Evolutionary conservation across 2,888 invertebrate species (phyloP), one percentile per base, ranked within the genome.

Genomic region (Philhelius pedissequus): DNA sequence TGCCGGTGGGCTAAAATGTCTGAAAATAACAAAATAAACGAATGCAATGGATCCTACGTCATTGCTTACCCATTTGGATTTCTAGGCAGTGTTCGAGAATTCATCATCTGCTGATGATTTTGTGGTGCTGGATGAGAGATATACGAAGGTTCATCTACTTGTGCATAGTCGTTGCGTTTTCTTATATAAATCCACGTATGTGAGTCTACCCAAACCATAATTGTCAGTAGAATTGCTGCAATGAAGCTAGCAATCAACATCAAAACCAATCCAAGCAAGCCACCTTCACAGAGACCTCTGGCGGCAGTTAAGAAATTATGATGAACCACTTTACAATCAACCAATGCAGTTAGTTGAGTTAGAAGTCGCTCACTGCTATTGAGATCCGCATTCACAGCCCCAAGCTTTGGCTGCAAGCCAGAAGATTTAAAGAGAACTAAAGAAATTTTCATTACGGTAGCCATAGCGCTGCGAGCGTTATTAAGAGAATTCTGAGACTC

Each of bases 131-230:
- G 92, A 87, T 91, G 91, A 3, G 91, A 91, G 74, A 90, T 91
- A 81, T 90, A 89, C 90, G 93, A 97, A 84, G 96, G 96, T 90
- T 97, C 97, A 91, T 97, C 97, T 87, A 95, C 95, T 90, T 96
- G 96, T 80, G 95, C 94, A 88, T 96, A 96, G 90, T 95, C 94
- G 62, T 93, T 92, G 95, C 97, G 96, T 95, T 92, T 97, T 89
- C 97, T 95, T 87, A 98, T 97, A 90, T 98, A 97, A 90, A 98
- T 98, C 98, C 98, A 98, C 8, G 98, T 97, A 89, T 98, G 98
- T 4, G 98, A 98, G 90, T 98, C 97, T 69, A 98, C 95, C 94
- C 98, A 96, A 64, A 98, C 98, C 88, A 98, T 95, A 32, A 97
- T 94, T 0, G 98, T 98, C 91, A 98, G 95, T 88, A 98, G 93